A percentile compares a stretch with the other conserved stretches of the same genome.
phyloP scores from a whole-genome alignment of 2,113 vertebrate species.

The Scortum barcoo region DNA sequence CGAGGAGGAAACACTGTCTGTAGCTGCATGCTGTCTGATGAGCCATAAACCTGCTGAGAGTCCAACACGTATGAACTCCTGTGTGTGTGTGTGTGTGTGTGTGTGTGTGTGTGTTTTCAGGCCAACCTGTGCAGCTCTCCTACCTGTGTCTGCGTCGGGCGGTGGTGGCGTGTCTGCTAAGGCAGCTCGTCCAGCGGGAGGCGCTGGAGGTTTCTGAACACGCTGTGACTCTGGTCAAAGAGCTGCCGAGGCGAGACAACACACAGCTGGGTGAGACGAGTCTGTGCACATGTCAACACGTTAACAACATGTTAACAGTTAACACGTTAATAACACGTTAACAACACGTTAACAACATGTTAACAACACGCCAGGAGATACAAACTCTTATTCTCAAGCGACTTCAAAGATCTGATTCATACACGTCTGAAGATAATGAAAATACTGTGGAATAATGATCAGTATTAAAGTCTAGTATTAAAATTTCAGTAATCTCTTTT shows the following conservation, averaged over 20 bases:
- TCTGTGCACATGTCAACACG: no score
- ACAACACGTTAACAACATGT: no score
- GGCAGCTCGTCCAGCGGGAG: conserved; percentile 93
- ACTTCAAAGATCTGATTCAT: no score
- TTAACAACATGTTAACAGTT: no score
- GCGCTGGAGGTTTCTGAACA: conserved; percentile 91
- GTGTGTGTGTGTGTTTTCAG: conserved; percentile 78
- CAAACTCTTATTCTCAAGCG: no score
- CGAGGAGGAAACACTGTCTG: conserved; percentile 33
- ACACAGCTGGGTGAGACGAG: conserved; percentile 85
- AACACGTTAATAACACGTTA: no score
- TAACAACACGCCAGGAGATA: no score
- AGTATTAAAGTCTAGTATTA: no score
- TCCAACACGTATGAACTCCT: not conserved
- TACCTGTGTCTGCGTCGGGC: conserved; percentile 90
- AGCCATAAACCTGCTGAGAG: not conserved
- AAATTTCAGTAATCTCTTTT: no score
- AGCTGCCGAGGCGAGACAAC: conserved; percentile 84
- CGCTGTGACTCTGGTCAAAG: conserved; percentile 89
- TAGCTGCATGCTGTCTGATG: not conserved
- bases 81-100: not conserved
- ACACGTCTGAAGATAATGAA: no score
- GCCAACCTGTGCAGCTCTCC: conserved; percentile 91
- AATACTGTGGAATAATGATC: no score
- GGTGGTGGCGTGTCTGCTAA: conserved; percentile 91